phyloP scores from a whole-genome alignment of 1,140 invertebrate genomes.

The Coptotermes formosanus region DNA sequence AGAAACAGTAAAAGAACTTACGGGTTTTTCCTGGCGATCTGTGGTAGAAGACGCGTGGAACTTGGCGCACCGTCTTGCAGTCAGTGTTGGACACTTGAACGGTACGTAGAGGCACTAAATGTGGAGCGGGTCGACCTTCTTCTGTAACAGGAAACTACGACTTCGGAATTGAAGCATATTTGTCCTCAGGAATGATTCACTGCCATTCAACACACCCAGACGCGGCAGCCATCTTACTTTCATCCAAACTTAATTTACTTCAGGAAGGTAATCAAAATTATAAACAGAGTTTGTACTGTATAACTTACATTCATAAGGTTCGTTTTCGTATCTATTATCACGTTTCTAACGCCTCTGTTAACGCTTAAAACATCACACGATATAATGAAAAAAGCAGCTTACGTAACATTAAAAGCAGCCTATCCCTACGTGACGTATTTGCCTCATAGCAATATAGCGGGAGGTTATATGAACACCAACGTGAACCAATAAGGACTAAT shows the following conservation, averaged over 20 bases:
- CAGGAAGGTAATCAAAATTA: not conserved
- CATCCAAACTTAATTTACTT: not conserved
- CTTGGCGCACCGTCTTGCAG: not conserved
- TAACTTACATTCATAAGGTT: not conserved
- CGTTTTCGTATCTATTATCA: not conserved
- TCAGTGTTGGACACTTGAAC: no score
- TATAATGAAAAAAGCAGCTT: not conserved
- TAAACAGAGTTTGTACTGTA: not conserved
- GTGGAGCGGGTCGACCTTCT: no score
- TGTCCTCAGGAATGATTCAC: slow-evolving; percentile 6
- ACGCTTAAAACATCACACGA: not conserved
- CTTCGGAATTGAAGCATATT: not conserved
- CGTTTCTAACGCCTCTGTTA: not conserved
- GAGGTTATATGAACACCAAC: not conserved
- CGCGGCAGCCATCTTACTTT: not conserved
- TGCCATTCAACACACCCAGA: not conserved
- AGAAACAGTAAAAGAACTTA: no score
- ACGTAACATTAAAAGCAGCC: not conserved
- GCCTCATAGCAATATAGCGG: not conserved
- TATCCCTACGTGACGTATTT: slow-evolving; percentile 7
- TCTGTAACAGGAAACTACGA: no score
- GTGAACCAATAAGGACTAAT: not conserved
- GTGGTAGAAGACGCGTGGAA: not conserved
- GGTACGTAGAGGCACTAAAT: no score
- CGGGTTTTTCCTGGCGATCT: no score